Percentiles rank a stretch among this genome's conserved stretches.
These are phyloP conservation scores for Chorisops tibialis DNA, from an alignment of 2,888 invertebrate species.

Conservation along the genomic window DNA sequence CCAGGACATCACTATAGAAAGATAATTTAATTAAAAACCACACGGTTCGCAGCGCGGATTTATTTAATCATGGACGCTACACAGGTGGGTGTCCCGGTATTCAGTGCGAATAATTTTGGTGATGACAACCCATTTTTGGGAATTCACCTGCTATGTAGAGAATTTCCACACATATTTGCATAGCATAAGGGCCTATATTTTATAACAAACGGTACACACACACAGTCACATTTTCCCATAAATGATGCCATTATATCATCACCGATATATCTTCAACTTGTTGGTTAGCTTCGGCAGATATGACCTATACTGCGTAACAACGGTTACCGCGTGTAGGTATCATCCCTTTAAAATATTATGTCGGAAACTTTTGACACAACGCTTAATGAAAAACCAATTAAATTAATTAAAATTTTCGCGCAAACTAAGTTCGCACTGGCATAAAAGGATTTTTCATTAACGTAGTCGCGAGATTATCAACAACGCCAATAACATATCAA, in stretches of 20 bases:
- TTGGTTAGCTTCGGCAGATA: too few relatives aligned
- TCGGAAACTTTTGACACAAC: neutral
- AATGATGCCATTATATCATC: too few relatives aligned
- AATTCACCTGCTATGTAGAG: neutral
- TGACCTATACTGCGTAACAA: too few relatives aligned
- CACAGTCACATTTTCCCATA: too few relatives aligned
- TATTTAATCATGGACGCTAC: conserved; percentile 11
- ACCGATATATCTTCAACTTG: too few relatives aligned
- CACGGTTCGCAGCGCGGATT: conserved; percentile 25
- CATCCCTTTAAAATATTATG: too few relatives aligned
- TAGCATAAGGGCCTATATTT: neutral
- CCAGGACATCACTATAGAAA: neutral
- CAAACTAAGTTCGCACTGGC: neutral
- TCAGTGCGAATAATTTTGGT: neutral
- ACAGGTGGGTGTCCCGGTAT: neutral
- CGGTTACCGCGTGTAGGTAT: too few relatives aligned
- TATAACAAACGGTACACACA: too few relatives aligned
- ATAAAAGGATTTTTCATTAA: too few relatives aligned
- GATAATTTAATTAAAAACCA: conserved; percentile 32
- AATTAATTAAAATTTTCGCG: conserved; percentile 23
- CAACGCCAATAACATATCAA: too few relatives aligned
- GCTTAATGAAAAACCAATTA: conserved; percentile 15
- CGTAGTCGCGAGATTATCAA: too few relatives aligned
- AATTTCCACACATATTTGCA: neutral
- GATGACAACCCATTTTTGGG: conserved; percentile 11